Evolutionary conservation across 2,113 vertebrate genomes (phyloP).

Genomic region (Taxidea taxus): DNA sequence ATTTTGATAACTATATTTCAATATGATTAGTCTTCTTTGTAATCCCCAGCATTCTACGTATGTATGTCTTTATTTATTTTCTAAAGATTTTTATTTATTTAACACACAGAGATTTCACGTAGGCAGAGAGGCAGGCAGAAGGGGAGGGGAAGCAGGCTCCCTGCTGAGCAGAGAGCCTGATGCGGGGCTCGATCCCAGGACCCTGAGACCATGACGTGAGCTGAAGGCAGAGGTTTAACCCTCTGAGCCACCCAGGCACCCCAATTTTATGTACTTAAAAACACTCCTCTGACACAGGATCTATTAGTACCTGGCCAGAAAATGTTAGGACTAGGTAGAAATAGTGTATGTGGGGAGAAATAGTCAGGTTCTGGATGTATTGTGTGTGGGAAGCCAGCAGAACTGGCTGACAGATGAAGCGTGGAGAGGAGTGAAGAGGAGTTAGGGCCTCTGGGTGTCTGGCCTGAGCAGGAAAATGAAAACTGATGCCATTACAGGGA

Average conservation of each 20-base stretch:
- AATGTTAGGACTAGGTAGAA: neutral
- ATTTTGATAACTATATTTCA: neutral
- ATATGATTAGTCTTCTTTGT: neutral
- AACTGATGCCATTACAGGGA: neutral
- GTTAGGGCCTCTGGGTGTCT: neutral
- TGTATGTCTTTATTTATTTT: no score
- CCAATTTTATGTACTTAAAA: neutral
- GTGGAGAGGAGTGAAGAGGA: neutral
- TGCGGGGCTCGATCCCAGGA: no score
- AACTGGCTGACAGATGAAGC: no score
- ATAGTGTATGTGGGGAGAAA: neutral
- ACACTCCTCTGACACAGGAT: neutral
- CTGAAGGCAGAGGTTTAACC: no score
- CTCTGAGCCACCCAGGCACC: no score
- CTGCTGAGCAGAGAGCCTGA: no score
- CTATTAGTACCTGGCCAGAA: neutral
- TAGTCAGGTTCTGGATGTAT: neutral
- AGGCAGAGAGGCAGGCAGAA: no score
- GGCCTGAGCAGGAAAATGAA: neutral
- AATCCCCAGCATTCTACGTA: neutral
- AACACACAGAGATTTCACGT: no score
- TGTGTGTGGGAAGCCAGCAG: neutral
- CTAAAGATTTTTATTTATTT: no score
- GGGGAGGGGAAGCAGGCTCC: no score
- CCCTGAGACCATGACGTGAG: no score